These are phyloP conservation scores for Cotesia congregata DNA, from an alignment of 2,888 invertebrate species.

Conservation along the genomic window DNA sequence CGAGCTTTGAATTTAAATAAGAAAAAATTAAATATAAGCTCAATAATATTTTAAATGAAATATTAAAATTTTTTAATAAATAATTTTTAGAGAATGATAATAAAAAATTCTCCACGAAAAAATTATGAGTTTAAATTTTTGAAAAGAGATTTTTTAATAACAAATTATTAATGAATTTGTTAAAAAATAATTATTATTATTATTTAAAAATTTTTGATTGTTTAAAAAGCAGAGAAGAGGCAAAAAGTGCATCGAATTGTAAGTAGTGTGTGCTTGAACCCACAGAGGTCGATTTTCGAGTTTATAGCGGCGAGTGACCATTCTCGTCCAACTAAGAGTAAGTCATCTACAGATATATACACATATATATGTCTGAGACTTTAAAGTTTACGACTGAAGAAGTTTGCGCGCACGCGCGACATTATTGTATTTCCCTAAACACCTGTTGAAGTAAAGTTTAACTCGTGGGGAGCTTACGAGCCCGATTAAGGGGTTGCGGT, in stretches of 20 bases:
- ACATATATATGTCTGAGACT: background rate
- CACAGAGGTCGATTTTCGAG: constrained; percentile 22
- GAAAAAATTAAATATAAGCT: no score
- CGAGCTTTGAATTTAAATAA: no score
- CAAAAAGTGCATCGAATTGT: constrained; percentile 36
- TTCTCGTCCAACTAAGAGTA: no score
- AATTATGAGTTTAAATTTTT: no score
- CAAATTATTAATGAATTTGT: no score
- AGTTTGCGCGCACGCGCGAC: constrained; percentile 67
- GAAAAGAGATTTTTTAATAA: no score
- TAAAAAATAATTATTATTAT: no score
- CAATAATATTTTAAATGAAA: no score
- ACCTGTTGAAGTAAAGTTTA: constrained; percentile 70
- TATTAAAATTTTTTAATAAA: no score
- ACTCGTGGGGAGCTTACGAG: constrained; percentile 58
- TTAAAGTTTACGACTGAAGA: constrained; percentile 61
- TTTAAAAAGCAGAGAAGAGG: background rate
- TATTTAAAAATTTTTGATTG: background rate
- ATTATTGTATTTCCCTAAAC: constrained; percentile 71
- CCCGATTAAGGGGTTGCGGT: constrained; percentile 67
- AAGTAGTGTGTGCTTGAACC: constrained; percentile 20
- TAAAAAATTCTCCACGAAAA: no score
- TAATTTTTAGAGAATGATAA: no score
- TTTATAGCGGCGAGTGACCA: constrained; percentile 47
- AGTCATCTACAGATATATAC: constrained; percentile 1